A percentile compares a stretch with the other conserved stretches of the same genome.
phyloP scores from a whole-genome alignment of 2,888 invertebrate species.

The Pseudeuparius sepicola region DNA sequence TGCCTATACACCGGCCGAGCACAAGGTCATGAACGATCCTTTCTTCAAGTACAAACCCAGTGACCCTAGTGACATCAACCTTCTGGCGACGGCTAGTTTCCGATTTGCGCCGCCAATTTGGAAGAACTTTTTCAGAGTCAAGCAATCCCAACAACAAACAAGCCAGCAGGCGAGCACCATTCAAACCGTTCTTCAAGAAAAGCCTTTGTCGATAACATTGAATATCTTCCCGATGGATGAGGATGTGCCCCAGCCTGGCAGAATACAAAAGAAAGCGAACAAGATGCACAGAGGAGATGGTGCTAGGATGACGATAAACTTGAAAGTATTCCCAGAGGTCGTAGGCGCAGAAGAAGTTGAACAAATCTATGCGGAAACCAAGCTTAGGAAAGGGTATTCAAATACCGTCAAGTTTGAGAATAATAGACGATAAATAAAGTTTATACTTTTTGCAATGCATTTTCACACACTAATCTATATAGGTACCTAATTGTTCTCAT shows the following conservation, averaged over 20 bases:
- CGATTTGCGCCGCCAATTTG: conserved; percentile 37
- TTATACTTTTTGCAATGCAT: too few relatives aligned
- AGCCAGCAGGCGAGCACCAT: conserved; percentile 1
- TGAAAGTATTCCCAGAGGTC: conserved; percentile 13
- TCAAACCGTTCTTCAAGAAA: too few relatives aligned
- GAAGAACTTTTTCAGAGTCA: conserved; percentile 21
- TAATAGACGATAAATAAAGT: too few relatives aligned
- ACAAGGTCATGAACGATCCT: conserved; percentile 52
- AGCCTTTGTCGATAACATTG: conserved; percentile 24
- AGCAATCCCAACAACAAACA: too few relatives aligned
- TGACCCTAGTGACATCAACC: conserved; percentile 63
- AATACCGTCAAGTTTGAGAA: too few relatives aligned
- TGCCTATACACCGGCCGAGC: too few relatives aligned
- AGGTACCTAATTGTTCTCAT: too few relatives aligned
- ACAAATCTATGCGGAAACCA: too few relatives aligned
- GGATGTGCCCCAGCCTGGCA: conserved; percentile 6
- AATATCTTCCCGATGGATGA: conserved; percentile 27
- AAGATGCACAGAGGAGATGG: too few relatives aligned
- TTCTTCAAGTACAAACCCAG: conserved; percentile 62
- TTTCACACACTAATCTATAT: too few relatives aligned
- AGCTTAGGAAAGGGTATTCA: too few relatives aligned
- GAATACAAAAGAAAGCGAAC: neutral
- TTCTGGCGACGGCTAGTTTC: conserved; percentile 50
- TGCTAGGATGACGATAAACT: conserved; percentile 11
- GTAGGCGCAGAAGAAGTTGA: too few relatives aligned